Base-by-base conservation (phyloP, 1,140 invertebrate species). In the Drosophila virilis region DNA sequence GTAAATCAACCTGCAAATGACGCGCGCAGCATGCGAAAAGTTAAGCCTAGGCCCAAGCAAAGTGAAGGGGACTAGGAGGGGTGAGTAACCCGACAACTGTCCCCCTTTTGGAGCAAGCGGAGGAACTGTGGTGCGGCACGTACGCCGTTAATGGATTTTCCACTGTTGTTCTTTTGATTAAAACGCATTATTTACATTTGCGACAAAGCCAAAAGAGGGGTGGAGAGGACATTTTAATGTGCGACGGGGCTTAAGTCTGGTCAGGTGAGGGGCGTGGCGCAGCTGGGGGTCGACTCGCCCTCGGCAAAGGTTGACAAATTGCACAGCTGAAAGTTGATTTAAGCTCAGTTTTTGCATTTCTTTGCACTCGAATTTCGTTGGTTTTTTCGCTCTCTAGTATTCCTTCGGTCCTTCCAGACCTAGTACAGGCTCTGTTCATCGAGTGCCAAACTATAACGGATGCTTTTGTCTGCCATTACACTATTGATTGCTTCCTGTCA, bases 401-500 rank as follows among this genome's bases (percentile, higher is more conserved):
- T 58, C 50, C 8, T 42, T 54, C 50, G 45, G 52, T 57, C 42
- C 22, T 28, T 28, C 22, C 4, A 5, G 4, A 5, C 22, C 4
- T 5, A 5, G 4, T 28, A 5, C 22, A 28, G 22, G 22, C 5
- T 4, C 22, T 5, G 22, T 28, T 3, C 3, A 3, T 2, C 22
- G 2, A 28, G 5, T 28, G 22, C 22, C 22, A 28, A 28, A 28
- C 22, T 28, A 28, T 28, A 5, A 5, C 22, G 22, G 22, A 28
- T 28, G 22, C 22, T 58, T 74, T 86, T 86, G 86, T 90, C 81
- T 72, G 88, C 74, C 74, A 74, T 84, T 72, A 78, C 71, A 77
- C 79, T 88, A 91, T 90, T 88, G 88, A 86, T 91, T 90, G 80
- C 82, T 83, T 90, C 81, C 86, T 83, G 81, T 85, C 86, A 77